Evolutionary conservation across 2,888 invertebrate species (phyloP).

Genomic region (Chironomus riparius): DNA sequence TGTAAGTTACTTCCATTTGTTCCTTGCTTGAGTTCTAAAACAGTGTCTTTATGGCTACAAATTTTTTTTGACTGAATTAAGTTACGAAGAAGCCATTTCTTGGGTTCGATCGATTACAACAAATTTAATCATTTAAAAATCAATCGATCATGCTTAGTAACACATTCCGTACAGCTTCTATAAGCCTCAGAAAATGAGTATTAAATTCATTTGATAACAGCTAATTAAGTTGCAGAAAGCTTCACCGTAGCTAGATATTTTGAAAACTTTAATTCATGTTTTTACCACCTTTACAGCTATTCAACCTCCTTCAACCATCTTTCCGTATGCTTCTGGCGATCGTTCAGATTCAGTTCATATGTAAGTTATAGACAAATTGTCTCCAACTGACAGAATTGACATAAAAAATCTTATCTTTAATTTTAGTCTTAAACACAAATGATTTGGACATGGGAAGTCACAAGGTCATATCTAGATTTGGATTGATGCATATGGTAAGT

Average conservation of each 20-base stretch:
- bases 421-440: slow-evolving; percentile 73
- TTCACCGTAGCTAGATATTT: too few species aligned
- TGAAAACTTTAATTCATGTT: too few species aligned
- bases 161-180: too few species aligned
- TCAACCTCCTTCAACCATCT: slow-evolving; percentile 69
- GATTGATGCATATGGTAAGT: slow-evolving; percentile 70
- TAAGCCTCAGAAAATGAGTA: too few species aligned
- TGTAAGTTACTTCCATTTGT: neutral
- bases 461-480: slow-evolving; percentile 70
- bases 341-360: slow-evolving; percentile 84
- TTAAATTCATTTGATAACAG: too few species aligned
- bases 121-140: too few species aligned
- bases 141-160: too few species aligned
- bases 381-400: slow-evolving; percentile 32
- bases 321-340: slow-evolving; percentile 76
- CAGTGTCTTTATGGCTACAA: too few species aligned
- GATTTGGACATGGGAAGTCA: slow-evolving; percentile 55
- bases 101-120: too few species aligned
- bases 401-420: slow-evolving; percentile 34
- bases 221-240: too few species aligned
- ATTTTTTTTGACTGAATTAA: too few species aligned
- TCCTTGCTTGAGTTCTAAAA: too few species aligned
- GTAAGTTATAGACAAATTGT: slow-evolving; percentile 2
- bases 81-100: neutral
- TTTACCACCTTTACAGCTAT: slow-evolving; percentile 39